Conservation (phyloP, 2,797 vertebrate genomes). For the Thalassophryne amazonica region DNA sequence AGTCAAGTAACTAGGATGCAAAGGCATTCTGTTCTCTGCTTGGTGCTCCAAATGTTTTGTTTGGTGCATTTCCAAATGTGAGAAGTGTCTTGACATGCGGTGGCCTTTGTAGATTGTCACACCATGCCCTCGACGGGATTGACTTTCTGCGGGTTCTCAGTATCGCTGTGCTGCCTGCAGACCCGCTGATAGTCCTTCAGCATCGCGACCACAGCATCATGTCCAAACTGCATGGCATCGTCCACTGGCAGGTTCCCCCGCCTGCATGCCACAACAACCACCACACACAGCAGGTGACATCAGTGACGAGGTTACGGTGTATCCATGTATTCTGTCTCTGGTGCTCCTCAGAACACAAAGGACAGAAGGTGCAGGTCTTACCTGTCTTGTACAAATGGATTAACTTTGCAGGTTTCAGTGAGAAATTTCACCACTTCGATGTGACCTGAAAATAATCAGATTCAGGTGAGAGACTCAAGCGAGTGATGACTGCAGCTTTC, state of each 20-base stretch:
- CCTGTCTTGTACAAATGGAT: slow-evolving; percentile 86
- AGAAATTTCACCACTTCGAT: slow-evolving; percentile 83
- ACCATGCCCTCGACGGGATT: slow-evolving; percentile 62
- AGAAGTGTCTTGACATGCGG: not conserved
- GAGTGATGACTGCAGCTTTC: too few species aligned
- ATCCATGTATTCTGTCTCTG: not conserved
- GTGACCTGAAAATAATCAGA: slow-evolving; percentile 74
- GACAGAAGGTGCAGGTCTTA: slow-evolving; percentile 33
- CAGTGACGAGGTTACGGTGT: too few species aligned
- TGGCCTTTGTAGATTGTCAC: too few species aligned
- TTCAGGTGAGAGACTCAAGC: too few species aligned
- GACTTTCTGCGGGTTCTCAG: slow-evolving; percentile 56
- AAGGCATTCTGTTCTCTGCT: not conserved
- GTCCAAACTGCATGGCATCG: slow-evolving; percentile 83
- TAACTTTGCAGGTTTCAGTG: slow-evolving; percentile 82
- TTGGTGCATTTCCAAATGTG: not conserved
- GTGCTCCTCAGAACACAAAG: not conserved
- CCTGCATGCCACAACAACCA: slow-evolving; percentile 59
- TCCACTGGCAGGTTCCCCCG: slow-evolving; percentile 86
- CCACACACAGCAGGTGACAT: too few species aligned
- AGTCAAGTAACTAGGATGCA: not conserved
- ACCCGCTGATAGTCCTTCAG: slow-evolving; percentile 80
- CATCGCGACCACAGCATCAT: slow-evolving; percentile 75
- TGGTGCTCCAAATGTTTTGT: not conserved
- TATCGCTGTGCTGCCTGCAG: slow-evolving; percentile 35